Conservation (phyloP, 1,140 invertebrate genomes). For the Eubasilissa regina region DNA sequence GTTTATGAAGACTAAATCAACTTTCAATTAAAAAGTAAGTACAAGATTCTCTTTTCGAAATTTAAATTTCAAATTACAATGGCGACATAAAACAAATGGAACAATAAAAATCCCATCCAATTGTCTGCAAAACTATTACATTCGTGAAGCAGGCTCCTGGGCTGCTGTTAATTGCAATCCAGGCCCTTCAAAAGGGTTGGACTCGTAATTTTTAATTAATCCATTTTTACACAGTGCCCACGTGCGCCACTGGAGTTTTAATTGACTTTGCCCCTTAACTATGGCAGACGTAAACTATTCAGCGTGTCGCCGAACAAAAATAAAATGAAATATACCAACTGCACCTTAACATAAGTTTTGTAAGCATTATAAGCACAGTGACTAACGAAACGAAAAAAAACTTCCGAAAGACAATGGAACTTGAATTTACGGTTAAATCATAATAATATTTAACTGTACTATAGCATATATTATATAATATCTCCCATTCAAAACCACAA, state of each 20-base stretch:
- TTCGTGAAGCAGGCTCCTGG: neutral
- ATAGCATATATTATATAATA: no score
- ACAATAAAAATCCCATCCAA: neutral
- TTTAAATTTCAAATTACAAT: neutral
- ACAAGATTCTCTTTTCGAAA: neutral
- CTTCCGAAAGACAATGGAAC: no score
- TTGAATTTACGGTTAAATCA: no score
- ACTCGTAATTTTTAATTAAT: conserved; percentile 16
- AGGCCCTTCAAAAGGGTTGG: conserved; percentile 4
- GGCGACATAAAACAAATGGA: neutral
- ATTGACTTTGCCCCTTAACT: conserved; percentile 9
- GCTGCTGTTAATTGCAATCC: conserved; percentile 2
- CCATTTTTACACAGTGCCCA: neutral
- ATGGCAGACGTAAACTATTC: neutral
- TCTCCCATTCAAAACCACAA: no score
- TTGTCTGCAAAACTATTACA: conserved; percentile 4
- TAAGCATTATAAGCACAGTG: no score
- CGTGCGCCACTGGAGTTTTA: neutral
- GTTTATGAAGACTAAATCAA: no score
- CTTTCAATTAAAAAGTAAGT: neutral
- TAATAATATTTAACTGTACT: no score
- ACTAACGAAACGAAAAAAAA: no score
- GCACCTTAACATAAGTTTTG: no score
- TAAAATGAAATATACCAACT: no score
- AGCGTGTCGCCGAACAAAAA: no score